These are phyloP conservation scores for Poeciliopsis presidionis DNA, from an alignment of 2,797 vertebrate species.

Conservation along the genomic window DNA sequence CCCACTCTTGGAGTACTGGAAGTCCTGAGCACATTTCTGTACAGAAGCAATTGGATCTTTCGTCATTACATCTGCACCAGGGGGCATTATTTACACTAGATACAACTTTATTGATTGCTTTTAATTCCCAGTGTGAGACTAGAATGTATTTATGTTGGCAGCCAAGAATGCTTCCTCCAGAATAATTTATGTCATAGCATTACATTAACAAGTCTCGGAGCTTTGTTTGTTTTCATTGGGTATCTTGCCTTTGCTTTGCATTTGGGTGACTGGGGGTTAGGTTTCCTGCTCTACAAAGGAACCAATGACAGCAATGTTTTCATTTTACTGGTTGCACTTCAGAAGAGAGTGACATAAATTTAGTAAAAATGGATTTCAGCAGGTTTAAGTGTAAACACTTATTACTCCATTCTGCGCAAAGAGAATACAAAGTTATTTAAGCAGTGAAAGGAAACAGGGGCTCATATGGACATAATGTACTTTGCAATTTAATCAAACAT, in stretches of 20 bases:
- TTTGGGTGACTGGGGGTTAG: slow-evolving; percentile 72
- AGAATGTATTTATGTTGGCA: slow-evolving; percentile 75
- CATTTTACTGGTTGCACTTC: slow-evolving; percentile 26
- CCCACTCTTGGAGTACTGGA: slow-evolving; percentile 36
- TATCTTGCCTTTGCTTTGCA: slow-evolving; percentile 72
- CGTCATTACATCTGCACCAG: slow-evolving; percentile 48
- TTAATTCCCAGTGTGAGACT: slow-evolving; percentile 48
- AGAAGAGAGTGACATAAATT: slow-evolving; percentile 15
- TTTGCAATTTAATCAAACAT: background rate
- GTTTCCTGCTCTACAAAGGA: slow-evolving; percentile 76
- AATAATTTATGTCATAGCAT: slow-evolving; percentile 70
- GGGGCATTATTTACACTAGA: slow-evolving; percentile 59
- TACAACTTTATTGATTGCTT: slow-evolving; percentile 67
- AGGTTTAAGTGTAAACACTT: background rate
- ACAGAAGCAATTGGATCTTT: slow-evolving; percentile 71
- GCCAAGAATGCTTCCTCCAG: slow-evolving; percentile 57
- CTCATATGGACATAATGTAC: background rate
- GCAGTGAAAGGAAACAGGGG: background rate
- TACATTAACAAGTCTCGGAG: slow-evolving; percentile 72
- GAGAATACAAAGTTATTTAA: background rate
- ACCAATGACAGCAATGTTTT: slow-evolving; percentile 62
- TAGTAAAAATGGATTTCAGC: background rate
- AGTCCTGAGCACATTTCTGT: slow-evolving; percentile 50
- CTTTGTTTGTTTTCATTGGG: slow-evolving; percentile 79
- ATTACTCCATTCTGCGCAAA: background rate